These are phyloP conservation scores for Chaenodraco wilsoni DNA, from an alignment of 2,797 vertebrate species.

Conservation along the genomic window DNA sequence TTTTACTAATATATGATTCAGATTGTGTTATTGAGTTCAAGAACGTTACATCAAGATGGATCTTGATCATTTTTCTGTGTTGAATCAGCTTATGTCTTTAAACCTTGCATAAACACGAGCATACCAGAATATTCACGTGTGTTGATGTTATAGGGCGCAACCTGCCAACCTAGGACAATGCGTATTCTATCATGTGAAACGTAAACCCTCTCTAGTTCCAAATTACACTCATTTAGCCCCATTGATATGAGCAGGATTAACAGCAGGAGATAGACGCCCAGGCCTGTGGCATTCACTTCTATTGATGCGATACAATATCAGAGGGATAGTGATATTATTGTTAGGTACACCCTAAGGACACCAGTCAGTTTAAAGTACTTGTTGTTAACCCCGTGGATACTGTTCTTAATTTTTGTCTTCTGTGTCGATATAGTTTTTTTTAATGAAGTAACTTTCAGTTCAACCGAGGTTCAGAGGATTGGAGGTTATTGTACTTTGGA, in stretches of 20 bases:
- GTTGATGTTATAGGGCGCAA: slow-evolving; percentile 41
- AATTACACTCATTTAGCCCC: slow-evolving; percentile 9
- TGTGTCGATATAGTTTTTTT: slow-evolving; percentile 3
- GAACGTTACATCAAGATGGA: slow-evolving; percentile 2
- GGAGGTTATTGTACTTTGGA: neutral
- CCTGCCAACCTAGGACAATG: slow-evolving; percentile 24
- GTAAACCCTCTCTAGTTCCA: slow-evolving; percentile 36
- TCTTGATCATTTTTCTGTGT: neutral
- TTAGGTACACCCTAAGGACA: slow-evolving; percentile 35
- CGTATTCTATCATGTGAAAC: slow-evolving; percentile 32
- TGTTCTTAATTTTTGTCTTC: slow-evolving; percentile 3
- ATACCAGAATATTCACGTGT: slow-evolving; percentile 8
- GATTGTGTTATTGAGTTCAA: neutral
- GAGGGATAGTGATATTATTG: slow-evolving; percentile 47
- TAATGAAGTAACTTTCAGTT: neutral
- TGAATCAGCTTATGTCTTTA: slow-evolving; percentile 10
- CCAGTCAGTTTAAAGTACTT: slow-evolving; percentile 3
- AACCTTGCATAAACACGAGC: slow-evolving; percentile 29
- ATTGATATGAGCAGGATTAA: slow-evolving; percentile 27
- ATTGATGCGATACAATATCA: slow-evolving; percentile 24
- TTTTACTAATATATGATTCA: neutral
- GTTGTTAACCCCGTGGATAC: slow-evolving; percentile 3
- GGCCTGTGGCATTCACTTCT: slow-evolving; percentile 39
- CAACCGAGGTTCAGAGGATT: slow-evolving; percentile 1
- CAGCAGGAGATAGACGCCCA: slow-evolving; percentile 42